phyloP scores from a whole-genome alignment of 2,113 vertebrate species.

The Cyphomyrus plagiostoma region DNA sequence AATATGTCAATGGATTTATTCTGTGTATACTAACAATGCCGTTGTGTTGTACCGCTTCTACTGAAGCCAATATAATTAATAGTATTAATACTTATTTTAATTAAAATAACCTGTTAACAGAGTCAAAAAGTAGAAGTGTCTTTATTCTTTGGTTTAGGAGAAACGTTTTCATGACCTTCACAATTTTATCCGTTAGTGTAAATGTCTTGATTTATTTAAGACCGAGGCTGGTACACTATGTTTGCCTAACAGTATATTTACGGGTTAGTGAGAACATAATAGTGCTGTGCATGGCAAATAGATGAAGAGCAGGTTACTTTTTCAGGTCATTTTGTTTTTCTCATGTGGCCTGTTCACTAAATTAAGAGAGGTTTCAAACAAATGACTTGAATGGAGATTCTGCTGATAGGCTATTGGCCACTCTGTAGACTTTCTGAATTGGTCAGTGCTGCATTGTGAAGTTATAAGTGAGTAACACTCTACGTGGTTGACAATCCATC shows the following conservation, averaged over 20 bases:
- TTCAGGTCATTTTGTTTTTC: not conserved
- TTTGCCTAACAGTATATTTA: not conserved
- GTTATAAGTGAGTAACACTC: not conserved
- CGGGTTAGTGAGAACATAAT: not conserved
- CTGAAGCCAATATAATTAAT: not conserved
- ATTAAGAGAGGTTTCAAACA: not conserved
- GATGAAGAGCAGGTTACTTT: not conserved
- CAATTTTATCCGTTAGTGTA: not conserved
- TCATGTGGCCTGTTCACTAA: not conserved
- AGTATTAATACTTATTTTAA: not conserved
- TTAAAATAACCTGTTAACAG: not conserved
- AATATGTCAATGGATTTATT: not conserved
- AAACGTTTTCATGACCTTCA: not conserved
- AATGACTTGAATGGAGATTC: not conserved
- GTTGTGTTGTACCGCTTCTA: not conserved
- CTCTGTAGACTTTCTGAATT: not conserved
- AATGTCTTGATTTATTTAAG: not conserved
- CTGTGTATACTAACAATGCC: not conserved
- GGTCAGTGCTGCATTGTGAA: not conserved
- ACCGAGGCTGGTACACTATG: not conserved
- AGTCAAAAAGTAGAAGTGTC: not conserved
- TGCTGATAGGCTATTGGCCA: not conserved
- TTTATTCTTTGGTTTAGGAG: not conserved
- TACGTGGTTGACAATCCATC: not conserved
- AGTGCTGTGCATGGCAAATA: not conserved